Conservation (phyloP, 1,140 invertebrate species). For the Cotesia vestalis region DNA sequence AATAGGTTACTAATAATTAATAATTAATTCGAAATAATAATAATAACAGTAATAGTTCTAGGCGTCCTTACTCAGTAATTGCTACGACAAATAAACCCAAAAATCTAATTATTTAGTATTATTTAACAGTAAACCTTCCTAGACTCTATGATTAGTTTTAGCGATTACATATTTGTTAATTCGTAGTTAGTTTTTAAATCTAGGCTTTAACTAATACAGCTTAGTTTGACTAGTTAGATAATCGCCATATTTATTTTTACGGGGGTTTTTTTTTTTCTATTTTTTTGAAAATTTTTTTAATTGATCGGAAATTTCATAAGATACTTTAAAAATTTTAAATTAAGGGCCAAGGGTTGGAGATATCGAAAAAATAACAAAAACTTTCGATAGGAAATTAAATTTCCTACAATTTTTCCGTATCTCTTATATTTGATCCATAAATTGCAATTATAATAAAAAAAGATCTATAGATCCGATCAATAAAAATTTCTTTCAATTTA, state of each 20-base stretch:
- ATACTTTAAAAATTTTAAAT: too few relatives aligned
- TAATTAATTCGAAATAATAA: too few relatives aligned
- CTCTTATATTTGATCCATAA: too few relatives aligned
- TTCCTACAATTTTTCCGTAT: neutral
- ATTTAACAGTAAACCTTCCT: conserved; percentile 9
- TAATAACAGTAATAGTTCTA: conserved; percentile 35
- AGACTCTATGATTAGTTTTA: conserved; percentile 60
- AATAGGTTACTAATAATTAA: conserved; percentile 46
- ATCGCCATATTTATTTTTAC: conserved; percentile 32
- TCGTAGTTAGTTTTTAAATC: conserved; percentile 53
- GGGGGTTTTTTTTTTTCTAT: neutral
- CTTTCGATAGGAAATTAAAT: neutral
- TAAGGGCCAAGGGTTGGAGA: too few relatives aligned
- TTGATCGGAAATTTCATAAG: neutral
- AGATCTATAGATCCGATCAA: too few relatives aligned
- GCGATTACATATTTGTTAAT: conserved; percentile 61
- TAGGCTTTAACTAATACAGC: conserved; percentile 55
- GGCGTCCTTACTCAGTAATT: conserved; percentile 58
- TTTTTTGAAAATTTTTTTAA: conserved; percentile 1
- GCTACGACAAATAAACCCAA: conserved; percentile 64
- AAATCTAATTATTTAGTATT: neutral
- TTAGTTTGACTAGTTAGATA: conserved; percentile 61
- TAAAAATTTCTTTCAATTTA: too few relatives aligned
- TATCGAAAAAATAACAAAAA: neutral
- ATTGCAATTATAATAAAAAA: too few relatives aligned